phyloP scores from a whole-genome alignment of 2,888 invertebrate genomes.

The Heteropelma amictum region DNA sequence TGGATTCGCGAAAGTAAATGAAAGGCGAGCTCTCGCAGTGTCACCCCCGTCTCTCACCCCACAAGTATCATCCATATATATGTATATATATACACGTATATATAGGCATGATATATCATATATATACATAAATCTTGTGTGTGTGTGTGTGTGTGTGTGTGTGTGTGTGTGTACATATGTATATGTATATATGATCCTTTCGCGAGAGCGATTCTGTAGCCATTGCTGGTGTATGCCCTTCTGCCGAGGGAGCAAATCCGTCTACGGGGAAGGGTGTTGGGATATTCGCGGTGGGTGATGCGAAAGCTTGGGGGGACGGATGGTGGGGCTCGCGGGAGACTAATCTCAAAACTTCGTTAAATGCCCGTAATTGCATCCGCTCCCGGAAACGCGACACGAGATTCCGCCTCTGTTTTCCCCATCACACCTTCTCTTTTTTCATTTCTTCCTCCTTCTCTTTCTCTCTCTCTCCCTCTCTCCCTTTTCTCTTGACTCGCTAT shows the following conservation, averaged over 20 bases:
- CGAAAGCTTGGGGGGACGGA: conserved; percentile 1
- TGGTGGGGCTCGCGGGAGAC: conserved; percentile 59
- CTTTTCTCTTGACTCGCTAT: background rate
- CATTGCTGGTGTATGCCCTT: conserved; percentile 19
- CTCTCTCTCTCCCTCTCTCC: conserved; percentile 2
- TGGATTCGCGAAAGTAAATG: conserved; percentile 74
- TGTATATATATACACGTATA: no score
- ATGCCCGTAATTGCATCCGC: conserved; percentile 73
- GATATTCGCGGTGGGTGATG: conserved; percentile 24
- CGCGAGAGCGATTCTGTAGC: conserved; percentile 19
- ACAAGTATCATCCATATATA: background rate
- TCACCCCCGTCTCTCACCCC: conserved; percentile 55
- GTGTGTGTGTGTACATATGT: no score
- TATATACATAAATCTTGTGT: no score
- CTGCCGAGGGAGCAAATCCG: background rate
- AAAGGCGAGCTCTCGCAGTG: conserved; percentile 65
- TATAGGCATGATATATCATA: no score
- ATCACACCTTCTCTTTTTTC: conserved; percentile 1
- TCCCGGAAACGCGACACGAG: conserved; percentile 55
- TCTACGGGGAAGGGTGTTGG: conserved; percentile 2
- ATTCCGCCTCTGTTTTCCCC: conserved; percentile 18
- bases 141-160: no score
- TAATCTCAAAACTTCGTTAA: conserved; percentile 75
- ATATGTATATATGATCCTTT: background rate
- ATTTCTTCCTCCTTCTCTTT: conserved; percentile 21